Evolutionary conservation across 2,797 vertebrate genomes (phyloP).

Genomic region (Muscicapa striata): DNA sequence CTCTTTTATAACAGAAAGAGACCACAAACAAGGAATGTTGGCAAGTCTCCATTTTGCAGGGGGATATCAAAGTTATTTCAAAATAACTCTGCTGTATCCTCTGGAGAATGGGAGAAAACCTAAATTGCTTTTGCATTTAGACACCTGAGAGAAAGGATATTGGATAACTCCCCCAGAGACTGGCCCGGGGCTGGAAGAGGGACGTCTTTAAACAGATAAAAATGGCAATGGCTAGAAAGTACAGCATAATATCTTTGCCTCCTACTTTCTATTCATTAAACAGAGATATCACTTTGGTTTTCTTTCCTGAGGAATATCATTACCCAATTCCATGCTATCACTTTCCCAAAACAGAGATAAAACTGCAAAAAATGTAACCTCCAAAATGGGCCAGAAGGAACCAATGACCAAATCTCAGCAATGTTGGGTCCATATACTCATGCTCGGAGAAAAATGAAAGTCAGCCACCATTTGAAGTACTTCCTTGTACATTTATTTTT

Average conservation of each 20-base stretch:
- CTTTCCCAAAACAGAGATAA: neutral
- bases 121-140: neutral
- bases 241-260: neutral
- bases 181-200: neutral
- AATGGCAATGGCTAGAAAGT: neutral
- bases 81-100: neutral
- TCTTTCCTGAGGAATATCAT: neutral
- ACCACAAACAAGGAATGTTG: neutral
- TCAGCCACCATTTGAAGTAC: neutral
- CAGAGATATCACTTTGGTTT: neutral
- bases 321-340: neutral
- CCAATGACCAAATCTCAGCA: neutral
- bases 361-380: neutral
- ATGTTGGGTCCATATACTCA: neutral
- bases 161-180: neutral
- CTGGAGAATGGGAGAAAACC: neutral
- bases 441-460: neutral
- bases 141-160: neutral
- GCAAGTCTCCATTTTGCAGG: neutral
- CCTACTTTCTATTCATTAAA: neutral
- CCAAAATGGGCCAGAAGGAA: neutral
- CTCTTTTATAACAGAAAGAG: neutral
- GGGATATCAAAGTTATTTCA: neutral
- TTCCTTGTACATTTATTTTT: neutral
- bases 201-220: neutral